Conservation (phyloP, 2,888 invertebrate genomes). For the Rhorus exstirpatorius region DNA sequence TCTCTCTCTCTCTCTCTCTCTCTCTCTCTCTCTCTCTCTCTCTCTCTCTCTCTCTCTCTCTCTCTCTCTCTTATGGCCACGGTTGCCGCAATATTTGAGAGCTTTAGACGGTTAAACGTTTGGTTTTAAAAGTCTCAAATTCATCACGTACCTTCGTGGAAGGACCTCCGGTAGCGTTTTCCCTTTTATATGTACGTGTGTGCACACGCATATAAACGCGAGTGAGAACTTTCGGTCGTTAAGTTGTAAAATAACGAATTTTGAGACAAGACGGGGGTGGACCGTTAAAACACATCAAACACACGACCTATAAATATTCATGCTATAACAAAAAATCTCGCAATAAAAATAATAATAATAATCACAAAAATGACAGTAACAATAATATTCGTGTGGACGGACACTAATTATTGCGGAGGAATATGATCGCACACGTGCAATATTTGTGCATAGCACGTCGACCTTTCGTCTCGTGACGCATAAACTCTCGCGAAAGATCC, state of each 20-base stretch:
- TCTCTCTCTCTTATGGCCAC: too few species aligned
- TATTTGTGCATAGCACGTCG: conserved; percentile 22
- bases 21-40: too few species aligned
- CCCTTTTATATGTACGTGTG: conserved; percentile 7
- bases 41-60: too few species aligned
- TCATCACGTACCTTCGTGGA: conserved; percentile 58
- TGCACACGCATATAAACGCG: background rate
- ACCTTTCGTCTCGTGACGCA: conserved; percentile 65
- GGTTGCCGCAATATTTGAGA: conserved; percentile 38
- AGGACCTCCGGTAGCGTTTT: conserved; percentile 26
- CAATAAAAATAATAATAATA: conserved; percentile 36
- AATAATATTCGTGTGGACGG: background rate
- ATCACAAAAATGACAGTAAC: conserved; percentile 22
- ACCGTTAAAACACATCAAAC: conserved; percentile 12
- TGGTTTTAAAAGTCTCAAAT: conserved; percentile 48
- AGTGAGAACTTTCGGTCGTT: conserved; percentile 37
- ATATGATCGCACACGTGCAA: conserved; percentile 35
- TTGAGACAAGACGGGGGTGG: conserved; percentile 21
- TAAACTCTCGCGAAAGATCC: conserved; percentile 40
- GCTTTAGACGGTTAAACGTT: conserved; percentile 12
- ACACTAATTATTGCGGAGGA: conserved; percentile 11
- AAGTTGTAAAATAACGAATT: conserved; percentile 47
- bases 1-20: too few species aligned
- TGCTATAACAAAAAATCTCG: background rate
- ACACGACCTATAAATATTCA: conserved; percentile 44